Evolutionary conservation across 1,140 invertebrate species (phyloP).

Genomic region (Gonatopus flavifemur): DNA sequence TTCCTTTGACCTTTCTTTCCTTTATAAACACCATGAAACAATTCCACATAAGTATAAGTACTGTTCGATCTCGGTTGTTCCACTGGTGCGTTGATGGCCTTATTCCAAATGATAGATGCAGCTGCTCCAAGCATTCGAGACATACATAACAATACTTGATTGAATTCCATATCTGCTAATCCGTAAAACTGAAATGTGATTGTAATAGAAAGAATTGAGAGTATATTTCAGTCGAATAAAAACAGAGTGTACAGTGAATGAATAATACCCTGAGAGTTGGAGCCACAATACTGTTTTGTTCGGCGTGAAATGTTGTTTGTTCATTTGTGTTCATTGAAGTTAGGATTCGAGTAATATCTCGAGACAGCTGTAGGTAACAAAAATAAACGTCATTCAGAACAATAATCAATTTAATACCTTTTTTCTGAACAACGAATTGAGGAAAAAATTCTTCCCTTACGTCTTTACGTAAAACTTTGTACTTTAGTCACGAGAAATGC

Average conservation of each 20-base stretch:
- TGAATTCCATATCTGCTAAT: slow-evolving; percentile 39
- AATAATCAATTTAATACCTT: not conserved
- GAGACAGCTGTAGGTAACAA: slow-evolving; percentile 27
- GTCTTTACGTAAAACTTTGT: too few relatives aligned
- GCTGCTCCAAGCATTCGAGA: slow-evolving; percentile 35
- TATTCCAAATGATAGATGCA: slow-evolving; percentile 44
- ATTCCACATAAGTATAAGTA: slow-evolving; percentile 33
- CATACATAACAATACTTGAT: slow-evolving; percentile 42
- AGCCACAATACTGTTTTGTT: slow-evolving; percentile 34
- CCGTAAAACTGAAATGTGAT: slow-evolving; percentile 31
- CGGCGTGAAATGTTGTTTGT: slow-evolving; percentile 20
- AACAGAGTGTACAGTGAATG: too few relatives aligned
- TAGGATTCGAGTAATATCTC: slow-evolving; percentile 28
- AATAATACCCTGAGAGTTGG: slow-evolving; percentile 34
- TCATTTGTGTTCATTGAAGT: slow-evolving; percentile 19
- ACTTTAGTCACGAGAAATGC: too few relatives aligned
- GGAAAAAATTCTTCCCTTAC: too few relatives aligned
- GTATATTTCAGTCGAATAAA: not conserved
- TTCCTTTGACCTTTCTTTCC: slow-evolving; percentile 9
- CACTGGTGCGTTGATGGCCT: slow-evolving; percentile 29
- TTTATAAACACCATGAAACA: not conserved
- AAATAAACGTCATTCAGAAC: not conserved
- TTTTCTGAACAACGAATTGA: too few relatives aligned
- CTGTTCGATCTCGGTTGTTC: slow-evolving; percentile 37
- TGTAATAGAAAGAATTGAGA: too few relatives aligned